Evolutionary conservation across 2,888 invertebrate species (phyloP).

Genomic region (Trissolcus japonicus): DNA sequence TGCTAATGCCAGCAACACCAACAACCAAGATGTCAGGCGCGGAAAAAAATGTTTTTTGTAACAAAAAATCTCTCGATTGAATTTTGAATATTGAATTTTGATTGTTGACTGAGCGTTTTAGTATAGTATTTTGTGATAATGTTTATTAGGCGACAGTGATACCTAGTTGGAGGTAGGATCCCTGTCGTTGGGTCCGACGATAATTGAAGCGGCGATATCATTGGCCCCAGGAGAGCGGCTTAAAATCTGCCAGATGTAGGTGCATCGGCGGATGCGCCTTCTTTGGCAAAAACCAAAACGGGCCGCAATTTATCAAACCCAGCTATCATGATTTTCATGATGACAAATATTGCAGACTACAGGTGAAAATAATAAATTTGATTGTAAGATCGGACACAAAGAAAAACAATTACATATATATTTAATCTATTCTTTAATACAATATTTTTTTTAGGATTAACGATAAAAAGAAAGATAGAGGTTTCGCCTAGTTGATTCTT

Average conservation of each 20-base stretch:
- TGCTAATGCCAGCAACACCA: constrained; percentile 80
- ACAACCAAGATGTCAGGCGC: constrained; percentile 77
- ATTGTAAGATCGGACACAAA: neutral
- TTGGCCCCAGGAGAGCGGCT: constrained; percentile 84
- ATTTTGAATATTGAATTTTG: too few species aligned
- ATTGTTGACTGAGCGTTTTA: too few species aligned
- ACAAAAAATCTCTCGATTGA: too few species aligned
- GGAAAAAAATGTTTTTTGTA: neutral
- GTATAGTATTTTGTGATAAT: too few species aligned
- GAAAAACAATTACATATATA: too few species aligned
- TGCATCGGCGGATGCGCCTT: constrained; percentile 97
- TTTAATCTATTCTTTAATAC: too few species aligned
- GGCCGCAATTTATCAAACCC: constrained; percentile 91
- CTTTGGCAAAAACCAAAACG: constrained; percentile 95
- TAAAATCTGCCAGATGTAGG: constrained; percentile 88
- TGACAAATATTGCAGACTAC: constrained; percentile 88
- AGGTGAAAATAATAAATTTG: too few species aligned
- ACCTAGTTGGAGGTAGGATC: constrained; percentile 96
- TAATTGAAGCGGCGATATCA: constrained; percentile 92
- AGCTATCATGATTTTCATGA: constrained; percentile 87
- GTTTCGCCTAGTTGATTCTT: constrained; percentile 95
- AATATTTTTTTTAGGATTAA: constrained; percentile 85
- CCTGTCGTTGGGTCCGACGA: constrained; percentile 91
- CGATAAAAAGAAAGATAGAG: constrained; percentile 87
- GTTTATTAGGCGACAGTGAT: constrained; percentile 78